Base-by-base conservation (phyloP, 2,113 vertebrate genomes). In the Furnarius figulus region DNA sequence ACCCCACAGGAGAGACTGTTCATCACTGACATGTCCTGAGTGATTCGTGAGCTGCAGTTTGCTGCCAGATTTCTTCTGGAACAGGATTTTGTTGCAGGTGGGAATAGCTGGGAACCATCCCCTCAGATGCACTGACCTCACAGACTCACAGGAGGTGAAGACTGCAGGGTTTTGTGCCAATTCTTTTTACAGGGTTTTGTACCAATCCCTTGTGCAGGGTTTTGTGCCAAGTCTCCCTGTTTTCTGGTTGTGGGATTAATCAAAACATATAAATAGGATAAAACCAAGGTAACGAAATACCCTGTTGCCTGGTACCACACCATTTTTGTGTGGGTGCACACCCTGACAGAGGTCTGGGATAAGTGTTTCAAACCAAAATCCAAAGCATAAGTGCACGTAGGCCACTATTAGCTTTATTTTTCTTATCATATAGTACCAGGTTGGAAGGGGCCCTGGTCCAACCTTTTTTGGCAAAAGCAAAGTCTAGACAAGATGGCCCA, bases 91-190 rank as follows among this genome's bases (percentile, higher is more conserved):
- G 28, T 59, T 25, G 44, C 66, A 66, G 37, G n/a, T 58, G 35
- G 63, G 40, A 70, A n/a, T 11, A 25, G 3, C n/a, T 35, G 28
- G 37, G 58, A 76, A 75, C 40, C 0, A 0, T 65, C n/a, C 40
- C 24, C 33, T 47, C 0, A 0, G 21, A 44, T 39, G 33, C n/a
- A 12, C 21, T 35, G 63, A 33, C 55, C 33, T 61, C 55, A 21
- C 0, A 3, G 35, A 68, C 40, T 40, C 40, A 40, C 20, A 66
- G 49, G 53, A 65, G 68, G 23, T 42, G 35, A 25, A 25, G 44
- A 56, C 44, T 0, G 0, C 1, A 2, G 14, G 1, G 14, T 37
- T 49, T 84, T 16, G 0, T 55, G 33, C 30, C 66, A 62, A 2
- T 30, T 16, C 42, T 73, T 49, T 39, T 12, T 0, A 0, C 2